Evolutionary conservation across 53 echinoderm and acorn worm genomes (phyloP), one percentile per base, ranked within the genome.

Genomic region (Patiria pectinifera): DNA sequence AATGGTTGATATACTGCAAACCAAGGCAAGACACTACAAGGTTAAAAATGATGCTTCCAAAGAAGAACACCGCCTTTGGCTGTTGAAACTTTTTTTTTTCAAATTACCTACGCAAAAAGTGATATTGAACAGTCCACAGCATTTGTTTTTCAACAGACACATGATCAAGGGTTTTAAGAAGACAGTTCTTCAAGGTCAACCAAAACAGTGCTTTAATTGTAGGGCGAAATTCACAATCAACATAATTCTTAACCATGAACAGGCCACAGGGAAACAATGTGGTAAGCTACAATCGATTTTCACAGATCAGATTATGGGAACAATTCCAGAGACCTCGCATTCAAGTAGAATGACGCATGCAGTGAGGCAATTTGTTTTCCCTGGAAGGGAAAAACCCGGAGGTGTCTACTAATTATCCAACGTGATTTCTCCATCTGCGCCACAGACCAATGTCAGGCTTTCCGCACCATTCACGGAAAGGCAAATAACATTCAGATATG

Each of bases 371-470:
- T 59, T 9, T 18, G 18, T 61, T 83, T 15, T 60, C 35, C 14
- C 13, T 11, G 26, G 62, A 63, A 85, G 4, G 11, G 4, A 26
- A 58, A 83, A 25, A 2, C 18, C 46, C 22, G 18, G 15, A 69
- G 62, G 69, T 69, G 45, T 62, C 35, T 85, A 45, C 43, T 26
- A 85, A 85, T 63, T 85, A 85, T 35, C 63, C 44, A 63, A 85
- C 58, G 62, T 45, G 85, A 63, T 85, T 63, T 63, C 85, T 63
- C 63, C 85, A 85, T 85, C 85, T 62, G 85, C 63, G 85, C 63
- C 44, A 46, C 43, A 19, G 22, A n/a, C 9, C 15, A 16, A 59
- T 58, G 23, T 3, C 19, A 9, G 19, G 22, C 74, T 5, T 74
- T 24, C 74, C 0, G 24, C 74, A 74, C 5, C 74, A n/a, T 74